A percentile compares a stretch with the other conserved stretches of the same genome.
These are phyloP conservation scores for Phytoseiulus persimilis DNA, from an alignment of 2,888 invertebrate species.

Conservation along the genomic window DNA sequence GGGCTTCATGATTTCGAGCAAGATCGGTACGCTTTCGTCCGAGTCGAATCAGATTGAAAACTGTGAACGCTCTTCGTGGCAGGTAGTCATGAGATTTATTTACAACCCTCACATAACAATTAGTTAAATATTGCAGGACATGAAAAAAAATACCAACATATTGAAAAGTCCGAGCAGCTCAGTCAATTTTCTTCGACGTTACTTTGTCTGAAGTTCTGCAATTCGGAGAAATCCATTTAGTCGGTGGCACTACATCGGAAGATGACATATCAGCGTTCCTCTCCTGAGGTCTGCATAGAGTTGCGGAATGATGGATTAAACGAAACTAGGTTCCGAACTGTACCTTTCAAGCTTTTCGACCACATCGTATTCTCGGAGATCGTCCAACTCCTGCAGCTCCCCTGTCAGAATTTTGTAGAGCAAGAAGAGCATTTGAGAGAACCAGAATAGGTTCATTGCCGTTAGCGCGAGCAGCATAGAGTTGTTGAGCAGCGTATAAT, in stretches of 20 bases:
- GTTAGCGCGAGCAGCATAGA: slow-evolving; percentile 48
- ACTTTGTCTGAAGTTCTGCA: neutral
- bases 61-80: neutral
- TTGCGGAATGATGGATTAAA: no score
- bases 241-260: no score
- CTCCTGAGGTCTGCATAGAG: no score
- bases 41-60: neutral
- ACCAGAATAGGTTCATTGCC: slow-evolving; percentile 50
- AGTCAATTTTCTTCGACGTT: neutral
- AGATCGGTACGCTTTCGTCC: no score
- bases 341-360: slow-evolving; percentile 31
- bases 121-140: neutral
- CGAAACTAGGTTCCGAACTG: neutral
- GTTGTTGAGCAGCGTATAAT: slow-evolving; percentile 49
- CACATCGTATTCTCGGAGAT: slow-evolving; percentile 49
- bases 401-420: slow-evolving; percentile 49
- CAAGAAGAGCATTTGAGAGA: slow-evolving; percentile 48
- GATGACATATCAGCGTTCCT: no score
- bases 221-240: neutral
- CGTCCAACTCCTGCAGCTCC: slow-evolving; percentile 49
- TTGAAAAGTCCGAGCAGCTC: neutral
- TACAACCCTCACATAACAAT: neutral
- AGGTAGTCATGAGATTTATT: neutral
- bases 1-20: no score
- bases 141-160: neutral